Evolutionary conservation across 2,113 vertebrate genomes (phyloP).

Genomic region (Setophaga petechia): DNA sequence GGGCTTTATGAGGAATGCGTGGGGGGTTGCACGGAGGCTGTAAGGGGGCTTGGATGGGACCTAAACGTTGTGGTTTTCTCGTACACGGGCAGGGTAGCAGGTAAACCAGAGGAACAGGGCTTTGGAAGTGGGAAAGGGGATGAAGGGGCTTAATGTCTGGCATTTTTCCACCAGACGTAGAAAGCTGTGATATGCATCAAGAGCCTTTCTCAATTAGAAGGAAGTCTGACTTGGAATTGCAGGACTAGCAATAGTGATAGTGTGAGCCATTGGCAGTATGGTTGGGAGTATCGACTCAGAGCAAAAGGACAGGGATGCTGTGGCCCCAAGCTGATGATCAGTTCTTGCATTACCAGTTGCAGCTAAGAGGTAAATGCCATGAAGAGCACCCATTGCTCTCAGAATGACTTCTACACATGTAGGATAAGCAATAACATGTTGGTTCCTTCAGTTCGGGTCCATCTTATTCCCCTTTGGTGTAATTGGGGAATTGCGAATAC

Average conservation of each 20-base stretch:
- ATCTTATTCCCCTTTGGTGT: not conserved
- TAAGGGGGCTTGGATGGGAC: not conserved
- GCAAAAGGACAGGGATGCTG: not conserved
- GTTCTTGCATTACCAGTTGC: not conserved
- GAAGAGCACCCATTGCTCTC: too few species aligned
- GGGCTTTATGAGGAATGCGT: too few species aligned
- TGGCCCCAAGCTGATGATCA: not conserved
- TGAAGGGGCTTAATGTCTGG: not conserved
- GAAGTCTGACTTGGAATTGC: not conserved
- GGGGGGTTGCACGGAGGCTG: rapidly evolving
- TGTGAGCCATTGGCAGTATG: not conserved
- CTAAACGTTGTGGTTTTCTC: not conserved
- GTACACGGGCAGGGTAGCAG: not conserved
- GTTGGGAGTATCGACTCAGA: not conserved
- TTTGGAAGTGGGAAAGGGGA: not conserved
- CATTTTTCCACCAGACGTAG: not conserved
- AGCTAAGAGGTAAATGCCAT: not conserved
- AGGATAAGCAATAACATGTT: not conserved
- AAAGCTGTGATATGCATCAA: not conserved
- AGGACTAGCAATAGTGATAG: not conserved
- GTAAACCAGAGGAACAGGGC: not conserved
- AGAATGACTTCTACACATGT: rapidly evolving
- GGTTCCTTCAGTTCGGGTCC: not conserved
- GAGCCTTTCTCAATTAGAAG: not conserved
- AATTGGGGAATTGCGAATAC: not conserved